phyloP scores from a whole-genome alignment of 2,888 invertebrate species.

The Oligia fasciuncula region DNA sequence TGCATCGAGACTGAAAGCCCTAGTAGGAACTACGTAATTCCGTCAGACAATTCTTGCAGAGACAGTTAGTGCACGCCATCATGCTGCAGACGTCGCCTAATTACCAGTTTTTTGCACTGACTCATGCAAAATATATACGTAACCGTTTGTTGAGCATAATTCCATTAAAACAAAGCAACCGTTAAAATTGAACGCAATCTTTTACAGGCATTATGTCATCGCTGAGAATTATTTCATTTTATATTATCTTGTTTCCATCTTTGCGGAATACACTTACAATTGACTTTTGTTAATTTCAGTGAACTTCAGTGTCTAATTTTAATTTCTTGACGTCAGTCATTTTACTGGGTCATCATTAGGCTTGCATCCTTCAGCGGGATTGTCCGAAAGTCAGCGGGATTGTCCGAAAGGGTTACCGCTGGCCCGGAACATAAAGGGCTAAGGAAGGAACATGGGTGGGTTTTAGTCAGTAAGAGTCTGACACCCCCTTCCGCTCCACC shows the following conservation, averaged over 20 bases:
- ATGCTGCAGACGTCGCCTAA: constrained; percentile 35
- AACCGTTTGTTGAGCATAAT: constrained; percentile 37
- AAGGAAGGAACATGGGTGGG: too few species aligned
- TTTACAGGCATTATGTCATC: constrained; percentile 43
- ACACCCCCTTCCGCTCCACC: too few species aligned
- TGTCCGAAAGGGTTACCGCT: too few species aligned
- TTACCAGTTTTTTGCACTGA: constrained; percentile 50
- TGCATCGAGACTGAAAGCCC: too few species aligned
- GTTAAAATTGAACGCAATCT: constrained; percentile 50
- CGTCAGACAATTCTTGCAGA: constrained; percentile 52
- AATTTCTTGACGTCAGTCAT: not conserved
- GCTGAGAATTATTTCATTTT: constrained; percentile 38
- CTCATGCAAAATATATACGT: constrained; percentile 55
- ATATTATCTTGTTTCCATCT: constrained; percentile 24
- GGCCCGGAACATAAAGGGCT: too few species aligned
- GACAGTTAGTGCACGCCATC: constrained; percentile 54
- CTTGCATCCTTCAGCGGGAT: too few species aligned
- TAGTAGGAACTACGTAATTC: constrained; percentile 32
- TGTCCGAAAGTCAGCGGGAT: too few species aligned
- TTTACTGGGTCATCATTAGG: not conserved
- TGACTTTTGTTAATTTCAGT: constrained; percentile 19
- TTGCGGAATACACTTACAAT: constrained; percentile 37
- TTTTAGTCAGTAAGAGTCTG: too few species aligned
- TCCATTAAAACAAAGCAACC: constrained; percentile 48
- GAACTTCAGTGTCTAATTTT: constrained; percentile 16